Evolutionary conservation across 2,888 invertebrate genomes (phyloP), one percentile per base, ranked within the genome.

Genomic region (Deroplatys truncata): DNA sequence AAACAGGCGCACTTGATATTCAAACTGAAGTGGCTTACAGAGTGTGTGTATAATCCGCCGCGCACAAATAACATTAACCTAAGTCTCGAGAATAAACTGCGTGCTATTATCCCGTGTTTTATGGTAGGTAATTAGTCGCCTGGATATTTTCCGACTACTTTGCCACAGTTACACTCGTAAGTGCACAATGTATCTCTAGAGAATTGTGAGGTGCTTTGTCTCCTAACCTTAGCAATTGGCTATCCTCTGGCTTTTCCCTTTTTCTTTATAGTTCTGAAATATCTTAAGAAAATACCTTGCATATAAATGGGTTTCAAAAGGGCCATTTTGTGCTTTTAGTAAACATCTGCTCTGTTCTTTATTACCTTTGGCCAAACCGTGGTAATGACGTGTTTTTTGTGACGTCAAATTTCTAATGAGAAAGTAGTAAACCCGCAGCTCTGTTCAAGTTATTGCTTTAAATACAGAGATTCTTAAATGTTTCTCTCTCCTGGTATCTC

Each of bases 111-210:
- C 82, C 82, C 8, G 49, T 87, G 83, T 87, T 87, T 87, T 87
- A 87, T 87, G 87, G 56, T 72, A 25, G 35, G 87, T 87, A 82
- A 87, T 87, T 87, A 87, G 87, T 87, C 82, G 87, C 31, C 82
- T 28, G 35, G 87, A 87, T 87, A 87, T 83, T 87, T 87, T 83
- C 83, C 83, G 86, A 86, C 86, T 86, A 29, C 86, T 82, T 86
- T 16, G 86, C 82, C 56, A 72, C 56, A 72, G 20, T 25, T 72
- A 72, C 56, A 72, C 56, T 72, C 56, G 56, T 72, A 72, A 72
- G 56, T 72, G 56, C 56, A 72, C 56, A 72, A 72, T 72, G 56
- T 72, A 72, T 72, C 25, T 72, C 56, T 9, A 72, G 56, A 72
- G 56, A 72, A 20, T 20, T 72, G 56, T 5, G 56, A 72, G 56